These are phyloP conservation scores for Rutilus rutilus DNA, from an alignment of 2,113 vertebrate genomes.

Conservation along the genomic window DNA sequence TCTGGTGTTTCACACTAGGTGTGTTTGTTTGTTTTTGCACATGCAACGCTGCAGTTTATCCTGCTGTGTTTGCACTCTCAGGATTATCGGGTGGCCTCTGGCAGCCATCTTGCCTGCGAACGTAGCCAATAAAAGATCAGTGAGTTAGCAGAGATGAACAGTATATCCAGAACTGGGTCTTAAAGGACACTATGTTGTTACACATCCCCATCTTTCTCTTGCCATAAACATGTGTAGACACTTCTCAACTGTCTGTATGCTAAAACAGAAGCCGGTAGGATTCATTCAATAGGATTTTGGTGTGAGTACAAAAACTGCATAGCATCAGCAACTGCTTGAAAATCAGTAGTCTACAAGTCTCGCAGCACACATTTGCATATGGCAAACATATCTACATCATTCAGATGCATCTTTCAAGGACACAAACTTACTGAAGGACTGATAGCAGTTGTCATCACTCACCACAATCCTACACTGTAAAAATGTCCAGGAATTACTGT, in stretches of 20 bases:
- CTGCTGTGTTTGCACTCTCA: constrained; percentile 32
- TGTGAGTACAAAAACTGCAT: not conserved
- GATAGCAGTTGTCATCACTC: not conserved
- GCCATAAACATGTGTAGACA: not conserved
- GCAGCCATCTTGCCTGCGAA: not conserved
- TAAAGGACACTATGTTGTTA: not conserved
- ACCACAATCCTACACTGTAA: not conserved
- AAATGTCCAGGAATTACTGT: no score
- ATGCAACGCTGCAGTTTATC: constrained; percentile 7
- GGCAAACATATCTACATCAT: not conserved
- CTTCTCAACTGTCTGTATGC: not conserved
- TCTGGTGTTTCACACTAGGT: constrained; percentile 7
- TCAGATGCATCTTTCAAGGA: constrained; percentile 11
- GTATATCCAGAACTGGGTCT: not conserved
- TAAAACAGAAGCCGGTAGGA: not conserved
- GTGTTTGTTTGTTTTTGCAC: constrained; percentile 31
- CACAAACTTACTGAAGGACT: not conserved
- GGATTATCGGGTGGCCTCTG: constrained; percentile 28
- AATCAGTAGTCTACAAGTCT: not conserved
- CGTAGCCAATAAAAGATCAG: not conserved
- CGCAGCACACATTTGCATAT: not conserved
- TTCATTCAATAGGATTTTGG: not conserved
- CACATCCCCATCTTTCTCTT: not conserved
- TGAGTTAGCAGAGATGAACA: not conserved
- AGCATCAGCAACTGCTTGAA: not conserved